A percentile compares a stretch with the other conserved stretches of the same genome.
Evolutionary conservation across 1,140 invertebrate species (phyloP).

Genomic region (Acyrthosiphon pisum): DNA sequence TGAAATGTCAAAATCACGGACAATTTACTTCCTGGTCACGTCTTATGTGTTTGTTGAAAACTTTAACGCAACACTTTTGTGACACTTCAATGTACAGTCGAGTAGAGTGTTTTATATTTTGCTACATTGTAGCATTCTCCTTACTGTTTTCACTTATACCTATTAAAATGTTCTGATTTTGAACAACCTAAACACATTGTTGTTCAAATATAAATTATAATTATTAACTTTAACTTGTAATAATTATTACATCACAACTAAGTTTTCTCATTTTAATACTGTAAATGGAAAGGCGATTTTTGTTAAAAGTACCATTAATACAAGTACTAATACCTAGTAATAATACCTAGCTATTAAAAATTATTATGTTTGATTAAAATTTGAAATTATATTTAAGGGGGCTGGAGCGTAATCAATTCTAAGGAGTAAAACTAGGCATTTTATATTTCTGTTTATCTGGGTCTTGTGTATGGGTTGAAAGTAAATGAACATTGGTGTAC

Average conservation of each 20-base stretch:
- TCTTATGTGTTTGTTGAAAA: constrained; percentile 15
- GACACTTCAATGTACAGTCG: neutral
- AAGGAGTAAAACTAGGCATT: too few species aligned
- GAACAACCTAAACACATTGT: neutral
- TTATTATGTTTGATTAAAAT: too few species aligned
- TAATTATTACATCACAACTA: neutral
- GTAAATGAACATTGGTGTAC: too few species aligned
- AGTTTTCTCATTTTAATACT: neutral
- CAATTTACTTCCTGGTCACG: neutral
- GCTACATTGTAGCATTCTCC: neutral
- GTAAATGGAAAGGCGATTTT: neutral
- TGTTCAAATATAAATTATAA: neutral
- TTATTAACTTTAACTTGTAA: neutral
- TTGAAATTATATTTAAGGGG: too few species aligned
- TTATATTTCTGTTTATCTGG: too few species aligned
- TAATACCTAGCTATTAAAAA: too few species aligned
- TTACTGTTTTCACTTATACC: neutral
- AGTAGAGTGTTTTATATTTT: neutral
- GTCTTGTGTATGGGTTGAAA: too few species aligned
- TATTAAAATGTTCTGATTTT: neutral
- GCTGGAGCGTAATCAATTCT: too few species aligned
- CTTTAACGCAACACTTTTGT: neutral
- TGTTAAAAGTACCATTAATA: too few species aligned
- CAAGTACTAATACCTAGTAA: too few species aligned
- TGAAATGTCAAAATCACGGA: neutral